These are phyloP conservation scores for Hylaeus anthracinus DNA, from an alignment of 1,140 invertebrate genomes.

Conservation along the genomic window DNA sequence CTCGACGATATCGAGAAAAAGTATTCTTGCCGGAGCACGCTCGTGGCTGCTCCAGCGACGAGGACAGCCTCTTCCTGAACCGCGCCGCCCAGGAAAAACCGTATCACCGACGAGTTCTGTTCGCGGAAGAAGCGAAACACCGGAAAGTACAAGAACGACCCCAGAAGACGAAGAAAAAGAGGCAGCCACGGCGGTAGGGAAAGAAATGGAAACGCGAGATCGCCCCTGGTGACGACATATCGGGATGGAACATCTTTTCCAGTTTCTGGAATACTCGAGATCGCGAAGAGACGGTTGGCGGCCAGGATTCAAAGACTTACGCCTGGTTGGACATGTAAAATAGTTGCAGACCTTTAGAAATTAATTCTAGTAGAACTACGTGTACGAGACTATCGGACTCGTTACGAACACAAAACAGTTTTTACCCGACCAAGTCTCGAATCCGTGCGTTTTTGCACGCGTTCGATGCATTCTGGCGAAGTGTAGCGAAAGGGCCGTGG, in stretches of 20 bases:
- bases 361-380: too few species aligned
- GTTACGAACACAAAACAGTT: too few species aligned
- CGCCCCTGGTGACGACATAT: constrained; percentile 1
- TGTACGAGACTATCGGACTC: too few species aligned
- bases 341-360: too few species aligned
- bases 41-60: constrained; percentile 16
- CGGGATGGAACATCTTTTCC: constrained; percentile 13
- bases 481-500: too few species aligned
- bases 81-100: constrained; percentile 59
- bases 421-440: too few species aligned
- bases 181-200: not conserved
- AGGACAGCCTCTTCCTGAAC: constrained; percentile 8
- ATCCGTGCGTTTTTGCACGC: too few species aligned
- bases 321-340: too few species aligned
- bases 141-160: constrained; percentile 14
- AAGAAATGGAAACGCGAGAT: constrained; percentile 35
- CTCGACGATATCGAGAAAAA: constrained; percentile 26
- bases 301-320: not conserved
- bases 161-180: constrained; percentile 2
- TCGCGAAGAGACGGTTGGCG: constrained; percentile 36
- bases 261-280: constrained; percentile 25
- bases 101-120: constrained; percentile 58
- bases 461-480: too few species aligned
- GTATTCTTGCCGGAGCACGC: constrained; percentile 26
- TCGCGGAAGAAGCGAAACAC: constrained; percentile 30